Evolutionary conservation across 1,140 invertebrate species (phyloP).

Genomic region (Drosophila seguyi): DNA sequence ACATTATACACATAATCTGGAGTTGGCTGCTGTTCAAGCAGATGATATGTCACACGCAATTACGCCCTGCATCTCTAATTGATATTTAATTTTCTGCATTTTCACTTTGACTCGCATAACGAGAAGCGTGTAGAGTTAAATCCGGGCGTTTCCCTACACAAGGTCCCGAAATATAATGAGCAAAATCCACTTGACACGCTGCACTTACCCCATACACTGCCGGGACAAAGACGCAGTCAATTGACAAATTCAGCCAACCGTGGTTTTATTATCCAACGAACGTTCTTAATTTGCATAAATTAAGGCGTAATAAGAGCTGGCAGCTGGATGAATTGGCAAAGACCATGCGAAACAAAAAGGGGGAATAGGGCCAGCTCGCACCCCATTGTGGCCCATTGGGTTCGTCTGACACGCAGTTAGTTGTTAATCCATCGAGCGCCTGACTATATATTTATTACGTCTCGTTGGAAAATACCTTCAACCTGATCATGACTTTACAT

Average conservation of each 20-base stretch:
- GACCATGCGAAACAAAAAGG: slow-evolving; percentile 18
- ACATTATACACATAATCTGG: not conserved
- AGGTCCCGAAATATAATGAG: not conserved
- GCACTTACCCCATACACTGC: slow-evolving; percentile 1
- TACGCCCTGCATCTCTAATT: slow-evolving; percentile 7
- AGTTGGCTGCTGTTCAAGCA: not conserved
- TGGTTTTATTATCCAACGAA: slow-evolving; percentile 35
- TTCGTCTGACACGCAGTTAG: slow-evolving; percentile 42
- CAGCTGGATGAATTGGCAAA: slow-evolving; percentile 61
- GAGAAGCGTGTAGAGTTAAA: not conserved
- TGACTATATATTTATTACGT: slow-evolving; percentile 16
- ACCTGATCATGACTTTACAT: slow-evolving; percentile 31
- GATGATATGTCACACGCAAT: not conserved
- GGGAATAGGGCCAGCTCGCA: not conserved
- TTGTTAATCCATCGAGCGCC: slow-evolving; percentile 8
- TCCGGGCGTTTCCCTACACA: not conserved
- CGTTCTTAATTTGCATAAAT: slow-evolving; percentile 65
- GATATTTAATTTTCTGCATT: not conserved
- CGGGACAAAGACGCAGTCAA: not conserved
- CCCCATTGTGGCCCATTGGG: not conserved
- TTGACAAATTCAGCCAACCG: not conserved
- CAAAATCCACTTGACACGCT: slow-evolving; percentile 14
- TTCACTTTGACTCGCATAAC: not conserved
- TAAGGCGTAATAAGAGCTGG: slow-evolving; percentile 59
- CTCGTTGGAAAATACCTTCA: slow-evolving; percentile 24